Evolutionary conservation across 2,888 invertebrate genomes (phyloP), one percentile per base, ranked within the genome.

Genomic region (Amiota communis): DNA sequence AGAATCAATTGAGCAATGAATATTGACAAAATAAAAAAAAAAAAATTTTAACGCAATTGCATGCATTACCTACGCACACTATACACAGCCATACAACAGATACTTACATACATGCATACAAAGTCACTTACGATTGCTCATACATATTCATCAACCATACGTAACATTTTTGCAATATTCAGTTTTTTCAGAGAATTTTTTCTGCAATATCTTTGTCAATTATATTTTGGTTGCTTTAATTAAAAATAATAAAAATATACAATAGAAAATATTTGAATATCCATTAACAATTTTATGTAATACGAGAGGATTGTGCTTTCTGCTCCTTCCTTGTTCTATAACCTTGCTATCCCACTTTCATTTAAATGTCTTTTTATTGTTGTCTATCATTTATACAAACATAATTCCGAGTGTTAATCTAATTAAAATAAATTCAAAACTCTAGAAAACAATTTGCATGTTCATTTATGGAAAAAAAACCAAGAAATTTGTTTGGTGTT

Each of bases 1-100:
- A 68, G 53, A 51, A 51, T 67, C 67, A 67, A 67, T 67, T 67
- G 67, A 67, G 51, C 67, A 15, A 53, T 51, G 51, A 20, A 51
- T 53, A 68, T 68, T 53, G 67, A 68, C 63, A 63, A 17, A 13
- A 53, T 6, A 36, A 36, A 6, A 36, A 36, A 23, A 23, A 23
- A 23, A 36, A 59, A 15, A 51, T 23, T 68, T 51, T 15, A 68
- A 51, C 51, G 13, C 51, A 53, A 68, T 51, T 51, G 51, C 51
- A 51, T 53, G 53, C 51, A 68, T 68, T 51, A 63, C 20, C 46
- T 46, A 46, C 46, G 46, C 46, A 46, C 46, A 68, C 23, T n/a
- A 46, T 15, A 17, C 8, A 59, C 64, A 63, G 11, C 4, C 23
- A 12, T 15, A 61, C 17, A 23, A 48, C 64, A 65, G 11, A 8